Evolutionary conservation across 2,113 vertebrate genomes (phyloP).

Genomic region (Arizona elegans): DNA sequence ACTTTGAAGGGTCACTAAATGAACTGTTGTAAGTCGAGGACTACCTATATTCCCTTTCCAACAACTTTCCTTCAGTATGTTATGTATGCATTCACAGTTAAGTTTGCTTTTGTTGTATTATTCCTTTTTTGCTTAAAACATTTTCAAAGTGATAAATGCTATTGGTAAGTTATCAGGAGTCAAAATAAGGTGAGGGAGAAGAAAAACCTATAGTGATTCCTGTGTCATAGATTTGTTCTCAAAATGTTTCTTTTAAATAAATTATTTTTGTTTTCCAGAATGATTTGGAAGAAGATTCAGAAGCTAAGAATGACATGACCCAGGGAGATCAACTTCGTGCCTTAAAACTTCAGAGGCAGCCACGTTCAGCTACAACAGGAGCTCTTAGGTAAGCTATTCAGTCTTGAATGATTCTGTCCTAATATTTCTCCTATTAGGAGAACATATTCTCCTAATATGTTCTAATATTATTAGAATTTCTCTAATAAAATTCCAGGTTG

Average conservation of each 20-base stretch:
- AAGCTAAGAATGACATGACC: slow-evolving; percentile 72
- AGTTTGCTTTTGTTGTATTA: not conserved
- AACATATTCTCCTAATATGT: too few species aligned
- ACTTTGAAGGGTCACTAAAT: too few species aligned
- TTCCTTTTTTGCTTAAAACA: not conserved
- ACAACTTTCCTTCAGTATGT: not conserved
- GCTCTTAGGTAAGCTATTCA: slow-evolving; percentile 72
- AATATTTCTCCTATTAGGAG: not conserved
- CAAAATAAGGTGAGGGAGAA: not conserved
- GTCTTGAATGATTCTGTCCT: not conserved
- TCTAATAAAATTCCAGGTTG: too few species aligned
- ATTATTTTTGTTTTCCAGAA: slow-evolving; percentile 62
- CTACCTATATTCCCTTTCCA: not conserved
- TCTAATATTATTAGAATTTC: too few species aligned
- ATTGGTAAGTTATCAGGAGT: not conserved
- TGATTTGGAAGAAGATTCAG: slow-evolving; percentile 70
- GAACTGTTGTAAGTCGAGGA: too few species aligned
- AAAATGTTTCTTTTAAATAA: not conserved
- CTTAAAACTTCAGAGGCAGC: slow-evolving; percentile 84
- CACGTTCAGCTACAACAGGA: slow-evolving; percentile 74
- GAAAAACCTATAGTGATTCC: not conserved
- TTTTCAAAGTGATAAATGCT: not conserved
- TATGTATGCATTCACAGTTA: not conserved
- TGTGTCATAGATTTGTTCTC: not conserved
- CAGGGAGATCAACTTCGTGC: slow-evolving; percentile 97